These are phyloP conservation scores for Drosophila macrothrix DNA, from an alignment of 2,888 invertebrate species.

Conservation along the genomic window DNA sequence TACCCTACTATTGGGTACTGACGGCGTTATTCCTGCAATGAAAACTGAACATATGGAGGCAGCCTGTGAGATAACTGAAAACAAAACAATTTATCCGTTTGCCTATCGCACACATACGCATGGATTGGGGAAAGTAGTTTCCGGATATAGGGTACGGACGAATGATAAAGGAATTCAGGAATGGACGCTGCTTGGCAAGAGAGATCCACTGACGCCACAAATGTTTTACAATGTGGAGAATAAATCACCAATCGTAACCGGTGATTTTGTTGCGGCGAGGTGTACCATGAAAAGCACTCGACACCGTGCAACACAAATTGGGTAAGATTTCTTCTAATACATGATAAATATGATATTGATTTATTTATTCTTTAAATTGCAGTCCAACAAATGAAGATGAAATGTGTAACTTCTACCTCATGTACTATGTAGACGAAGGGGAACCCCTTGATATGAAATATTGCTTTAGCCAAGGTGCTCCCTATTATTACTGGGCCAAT, in stretches of 20 bases:
- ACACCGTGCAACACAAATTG: constrained; percentile 88
- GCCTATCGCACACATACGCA: constrained; percentile 98
- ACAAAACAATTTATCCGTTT: constrained; percentile 96
- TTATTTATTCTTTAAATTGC: constrained; percentile 52
- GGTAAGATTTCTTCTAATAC: constrained; percentile 86
- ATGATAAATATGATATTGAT: neutral
- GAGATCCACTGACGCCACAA: constrained; percentile 94
- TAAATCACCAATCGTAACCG: constrained; percentile 87
- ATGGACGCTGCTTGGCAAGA: constrained; percentile 94
- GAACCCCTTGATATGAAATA: constrained; percentile 91
- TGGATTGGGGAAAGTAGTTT: constrained; percentile 92
- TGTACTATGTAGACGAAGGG: constrained; percentile 94
- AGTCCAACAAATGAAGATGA: constrained; percentile 94
- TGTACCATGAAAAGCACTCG: constrained; percentile 95
- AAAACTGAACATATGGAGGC: constrained; percentile 94
- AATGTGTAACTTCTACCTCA: constrained; percentile 98
- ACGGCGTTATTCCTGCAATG: constrained; percentile 91
- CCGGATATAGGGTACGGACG: constrained; percentile 91
- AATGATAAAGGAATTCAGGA: constrained; percentile 87
- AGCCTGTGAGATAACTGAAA: constrained; percentile 92
- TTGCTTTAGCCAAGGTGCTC: constrained; percentile 94
- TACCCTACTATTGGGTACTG: constrained; percentile 94
- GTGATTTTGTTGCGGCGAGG: constrained; percentile 93
- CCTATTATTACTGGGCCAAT: constrained; percentile 92
- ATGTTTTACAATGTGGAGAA: constrained; percentile 96